Conservation (phyloP, 2,797 vertebrate genomes). For the Dryobates pubescens region DNA sequence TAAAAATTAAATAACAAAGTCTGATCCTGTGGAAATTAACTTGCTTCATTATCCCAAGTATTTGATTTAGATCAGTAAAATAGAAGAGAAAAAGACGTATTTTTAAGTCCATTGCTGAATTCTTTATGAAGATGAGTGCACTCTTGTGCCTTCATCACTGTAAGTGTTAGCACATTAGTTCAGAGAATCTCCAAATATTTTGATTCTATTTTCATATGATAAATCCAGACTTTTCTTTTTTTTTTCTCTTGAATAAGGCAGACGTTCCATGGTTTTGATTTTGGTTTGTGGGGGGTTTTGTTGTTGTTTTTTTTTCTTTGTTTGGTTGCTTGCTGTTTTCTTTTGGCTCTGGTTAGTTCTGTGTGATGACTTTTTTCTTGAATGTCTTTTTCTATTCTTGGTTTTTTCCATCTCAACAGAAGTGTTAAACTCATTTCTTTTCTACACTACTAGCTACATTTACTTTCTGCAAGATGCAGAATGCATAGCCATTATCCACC, state of each 20-base stretch:
- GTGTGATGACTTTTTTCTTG: neutral
- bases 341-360: neutral
- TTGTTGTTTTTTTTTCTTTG: neutral
- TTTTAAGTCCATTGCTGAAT: neutral
- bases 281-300: no score
- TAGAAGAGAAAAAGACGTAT: neutral
- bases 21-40: neutral
- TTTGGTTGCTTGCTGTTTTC: neutral
- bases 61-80: slow-evolving; percentile 21
- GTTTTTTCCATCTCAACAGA: neutral
- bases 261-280: no score
- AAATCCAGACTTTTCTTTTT: neutral
- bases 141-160: neutral
- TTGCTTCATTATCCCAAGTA: slow-evolving; percentile 26
- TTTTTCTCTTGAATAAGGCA: no score
- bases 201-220: neutral
- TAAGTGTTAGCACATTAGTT: neutral
- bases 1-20: slow-evolving; percentile 16
- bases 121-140: neutral
- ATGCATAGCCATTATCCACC: neutral
- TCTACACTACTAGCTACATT: neutral
- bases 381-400: neutral
- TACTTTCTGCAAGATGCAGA: slow-evolving; percentile 10
- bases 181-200: neutral
- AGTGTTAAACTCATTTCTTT: neutral